These are phyloP conservation scores for Zoanthus sociatus DNA, from an alignment of 92 coral and sea anemone genomes.

Conservation along the genomic window DNA sequence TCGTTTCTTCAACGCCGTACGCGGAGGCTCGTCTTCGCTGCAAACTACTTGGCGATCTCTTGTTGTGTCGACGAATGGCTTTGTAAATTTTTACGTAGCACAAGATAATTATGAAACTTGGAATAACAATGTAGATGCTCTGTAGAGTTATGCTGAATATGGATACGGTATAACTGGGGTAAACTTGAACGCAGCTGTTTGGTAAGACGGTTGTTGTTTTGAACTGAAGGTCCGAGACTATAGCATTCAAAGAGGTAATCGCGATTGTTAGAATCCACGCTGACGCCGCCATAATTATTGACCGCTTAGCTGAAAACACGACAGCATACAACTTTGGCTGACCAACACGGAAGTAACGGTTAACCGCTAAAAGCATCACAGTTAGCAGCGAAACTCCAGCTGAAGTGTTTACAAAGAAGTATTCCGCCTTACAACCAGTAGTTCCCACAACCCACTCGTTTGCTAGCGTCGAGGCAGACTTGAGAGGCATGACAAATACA, in stretches of 20 bases:
- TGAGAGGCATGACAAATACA: conserved; percentile 22
- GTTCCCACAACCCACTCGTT: conserved; percentile 14
- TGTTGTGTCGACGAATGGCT: conserved; percentile 17
- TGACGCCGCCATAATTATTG: neutral
- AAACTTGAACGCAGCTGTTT: neutral
- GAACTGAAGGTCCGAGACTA: conserved; percentile 12
- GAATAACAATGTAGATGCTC: conserved; percentile 10
- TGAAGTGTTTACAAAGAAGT: conserved; percentile 8
- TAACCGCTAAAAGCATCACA: conserved; percentile 34
- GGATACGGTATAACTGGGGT: conserved; percentile 1
- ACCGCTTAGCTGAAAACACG: neutral
- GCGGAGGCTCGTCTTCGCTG: conserved; percentile 9
- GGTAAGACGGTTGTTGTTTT: neutral
- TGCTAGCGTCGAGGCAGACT: conserved; percentile 6
- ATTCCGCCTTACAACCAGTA: neutral
- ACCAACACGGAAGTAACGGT: conserved; percentile 25
- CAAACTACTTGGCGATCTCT: neutral
- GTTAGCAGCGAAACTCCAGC: conserved; percentile 25
- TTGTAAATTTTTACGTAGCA: conserved; percentile 13
- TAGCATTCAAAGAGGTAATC: neutral
- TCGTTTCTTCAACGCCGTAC: conserved; percentile 9
- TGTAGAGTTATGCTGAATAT: neutral
- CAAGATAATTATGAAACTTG: neutral
- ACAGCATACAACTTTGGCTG: neutral
- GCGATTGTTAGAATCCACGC: conserved; percentile 11